Conservation (phyloP, 2,888 invertebrate genomes). For the Hermaeophaga mercurialis region DNA sequence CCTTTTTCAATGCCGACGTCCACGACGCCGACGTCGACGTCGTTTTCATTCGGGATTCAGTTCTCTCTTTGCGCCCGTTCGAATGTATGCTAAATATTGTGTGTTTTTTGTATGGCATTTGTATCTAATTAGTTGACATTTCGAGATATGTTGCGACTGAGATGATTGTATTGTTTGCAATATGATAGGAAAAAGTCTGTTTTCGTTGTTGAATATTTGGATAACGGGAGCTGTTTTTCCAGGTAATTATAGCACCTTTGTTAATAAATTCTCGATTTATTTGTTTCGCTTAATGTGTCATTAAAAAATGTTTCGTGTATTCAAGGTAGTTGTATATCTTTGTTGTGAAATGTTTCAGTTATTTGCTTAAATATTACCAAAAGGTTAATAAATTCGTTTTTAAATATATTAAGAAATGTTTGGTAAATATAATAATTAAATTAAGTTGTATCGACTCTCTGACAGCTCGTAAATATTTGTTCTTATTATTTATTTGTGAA, state of each 20-base stretch:
- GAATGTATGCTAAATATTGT: background rate
- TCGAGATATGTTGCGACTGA: background rate
- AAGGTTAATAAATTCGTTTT: too few relatives aligned
- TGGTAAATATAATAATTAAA: too few relatives aligned
- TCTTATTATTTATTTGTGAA: too few relatives aligned
- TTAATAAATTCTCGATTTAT: too few relatives aligned
- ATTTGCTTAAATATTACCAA: too few relatives aligned
- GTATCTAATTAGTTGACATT: background rate
- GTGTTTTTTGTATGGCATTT: background rate
- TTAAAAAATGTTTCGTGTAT: too few relatives aligned
- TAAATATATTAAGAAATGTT: too few relatives aligned
- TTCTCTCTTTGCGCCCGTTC: slow-evolving; percentile 7
- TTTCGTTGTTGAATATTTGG: slow-evolving; percentile 22
- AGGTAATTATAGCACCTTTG: slow-evolving; percentile 1
- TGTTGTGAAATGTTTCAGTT: too few relatives aligned
- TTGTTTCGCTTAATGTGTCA: too few relatives aligned
- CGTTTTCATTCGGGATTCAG: slow-evolving; percentile 11
- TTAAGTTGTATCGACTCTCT: too few relatives aligned
- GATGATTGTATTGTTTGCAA: background rate
- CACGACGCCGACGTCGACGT: slow-evolving; percentile 26
- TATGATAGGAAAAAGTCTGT: slow-evolving; percentile 21
- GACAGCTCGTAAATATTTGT: too few relatives aligned
- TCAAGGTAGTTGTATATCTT: too few relatives aligned
- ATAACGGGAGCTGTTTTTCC: slow-evolving; percentile 20
- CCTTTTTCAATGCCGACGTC: slow-evolving; percentile 13